phyloP scores from a whole-genome alignment of 2,797 vertebrate genomes.

The Poecilia wingei region DNA sequence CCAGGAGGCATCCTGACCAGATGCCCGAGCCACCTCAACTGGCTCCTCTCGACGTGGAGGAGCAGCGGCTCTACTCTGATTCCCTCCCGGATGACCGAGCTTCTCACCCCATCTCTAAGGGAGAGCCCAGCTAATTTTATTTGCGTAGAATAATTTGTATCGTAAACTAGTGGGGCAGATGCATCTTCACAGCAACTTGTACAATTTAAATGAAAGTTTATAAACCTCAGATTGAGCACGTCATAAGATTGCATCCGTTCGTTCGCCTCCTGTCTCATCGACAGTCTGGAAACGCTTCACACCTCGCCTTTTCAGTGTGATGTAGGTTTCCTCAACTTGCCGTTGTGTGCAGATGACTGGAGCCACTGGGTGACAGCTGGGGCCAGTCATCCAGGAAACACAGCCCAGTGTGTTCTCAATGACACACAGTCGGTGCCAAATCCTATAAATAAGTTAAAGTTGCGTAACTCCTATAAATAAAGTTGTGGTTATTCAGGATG shows the following conservation, averaged over 20 bases:
- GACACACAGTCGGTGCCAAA: constrained; percentile 34
- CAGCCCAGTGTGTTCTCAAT: constrained; percentile 34
- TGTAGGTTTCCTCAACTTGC: constrained; percentile 39
- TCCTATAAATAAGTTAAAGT: constrained; percentile 73
- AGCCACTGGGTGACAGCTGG: constrained; percentile 57
- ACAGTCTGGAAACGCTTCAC: constrained; percentile 15
- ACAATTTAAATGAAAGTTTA: not conserved
- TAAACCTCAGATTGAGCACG: not conserved
- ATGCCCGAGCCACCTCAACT: too few relatives aligned
- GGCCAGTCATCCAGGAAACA: constrained; percentile 50
- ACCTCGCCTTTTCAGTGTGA: constrained; percentile 17
- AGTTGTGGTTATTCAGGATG: constrained; percentile 46
- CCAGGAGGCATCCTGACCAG: too few relatives aligned
- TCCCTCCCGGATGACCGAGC: too few relatives aligned
- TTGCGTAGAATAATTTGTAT: not conserved
- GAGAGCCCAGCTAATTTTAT: not conserved
- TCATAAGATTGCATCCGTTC: not conserved
- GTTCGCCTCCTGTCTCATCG: not conserved
- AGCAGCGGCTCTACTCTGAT: too few relatives aligned
- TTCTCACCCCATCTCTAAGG: too few relatives aligned
- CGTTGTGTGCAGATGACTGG: constrained; percentile 59
- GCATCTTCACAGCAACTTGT: not conserved
- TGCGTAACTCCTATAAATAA: constrained; percentile 65
- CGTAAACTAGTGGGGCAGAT: not conserved
- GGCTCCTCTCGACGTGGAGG: too few relatives aligned